Evolutionary conservation across 2,113 vertebrate species (phyloP).

Genomic region (Rana temporaria): DNA sequence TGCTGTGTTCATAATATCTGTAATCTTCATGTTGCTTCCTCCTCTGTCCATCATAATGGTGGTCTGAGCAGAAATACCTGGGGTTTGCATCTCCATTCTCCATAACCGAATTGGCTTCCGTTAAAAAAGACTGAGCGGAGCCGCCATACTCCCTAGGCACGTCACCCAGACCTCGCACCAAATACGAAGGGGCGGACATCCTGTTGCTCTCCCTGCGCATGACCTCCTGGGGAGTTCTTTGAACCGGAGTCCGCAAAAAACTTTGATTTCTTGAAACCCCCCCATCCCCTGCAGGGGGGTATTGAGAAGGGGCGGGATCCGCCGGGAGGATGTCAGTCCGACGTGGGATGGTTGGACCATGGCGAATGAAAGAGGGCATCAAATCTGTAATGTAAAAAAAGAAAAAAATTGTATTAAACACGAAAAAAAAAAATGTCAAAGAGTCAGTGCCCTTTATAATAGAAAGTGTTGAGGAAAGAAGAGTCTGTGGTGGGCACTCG

Average conservation of each 20-base stretch:
- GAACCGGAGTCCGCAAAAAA: conserved; percentile 83
- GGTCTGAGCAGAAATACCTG: conserved; percentile 72
- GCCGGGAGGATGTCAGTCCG: conserved; percentile 86
- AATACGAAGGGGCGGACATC: conserved; percentile 89
- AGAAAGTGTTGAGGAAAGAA: too few relatives aligned
- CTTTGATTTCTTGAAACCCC: conserved; percentile 85
- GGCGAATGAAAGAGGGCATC: conserved; percentile 98
- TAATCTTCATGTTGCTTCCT: conserved; percentile 84
- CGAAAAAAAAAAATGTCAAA: too few relatives aligned
- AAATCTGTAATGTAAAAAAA: conserved; percentile 78
- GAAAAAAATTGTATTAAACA: not conserved
- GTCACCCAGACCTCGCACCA: conserved; percentile 84
- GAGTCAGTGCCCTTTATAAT: too few relatives aligned
- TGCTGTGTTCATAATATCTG: conserved; percentile 89
- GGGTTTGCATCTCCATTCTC: conserved; percentile 87
- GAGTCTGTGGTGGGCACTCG: too few relatives aligned
- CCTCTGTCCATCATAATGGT: conserved; percentile 82
- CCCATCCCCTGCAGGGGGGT: conserved; percentile 76
- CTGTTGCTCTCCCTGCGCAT: conserved; percentile 90
- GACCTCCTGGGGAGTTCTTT: conserved; percentile 85
- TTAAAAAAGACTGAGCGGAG: conserved; percentile 87
- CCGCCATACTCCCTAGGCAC: conserved; percentile 87
- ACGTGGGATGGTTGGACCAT: conserved; percentile 94
- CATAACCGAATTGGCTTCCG: conserved; percentile 76
- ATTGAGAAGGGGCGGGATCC: conserved; percentile 76